Conservation (phyloP, 2,797 vertebrate genomes). For the Balearica regulorum region DNA sequence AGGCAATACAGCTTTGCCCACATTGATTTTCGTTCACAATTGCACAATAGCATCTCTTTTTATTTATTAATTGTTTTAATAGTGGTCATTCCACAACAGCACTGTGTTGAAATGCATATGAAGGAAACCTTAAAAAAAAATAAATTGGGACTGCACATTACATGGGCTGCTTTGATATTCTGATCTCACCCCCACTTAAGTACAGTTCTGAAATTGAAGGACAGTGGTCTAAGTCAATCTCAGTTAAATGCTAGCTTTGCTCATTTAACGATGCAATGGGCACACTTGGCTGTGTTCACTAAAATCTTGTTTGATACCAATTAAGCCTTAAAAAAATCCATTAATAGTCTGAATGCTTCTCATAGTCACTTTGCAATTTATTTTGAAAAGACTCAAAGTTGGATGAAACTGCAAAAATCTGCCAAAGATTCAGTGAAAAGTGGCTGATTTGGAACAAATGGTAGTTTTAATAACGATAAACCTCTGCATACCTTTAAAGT, state of each 20-base stretch:
- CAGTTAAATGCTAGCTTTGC: slow-evolving; percentile 43
- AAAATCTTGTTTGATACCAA: slow-evolving; percentile 65
- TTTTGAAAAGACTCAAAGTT: slow-evolving; percentile 43
- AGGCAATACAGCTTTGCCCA: background rate
- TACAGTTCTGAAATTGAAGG: slow-evolving; percentile 49
- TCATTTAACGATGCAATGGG: slow-evolving; percentile 40
- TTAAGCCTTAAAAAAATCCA: slow-evolving; percentile 53
- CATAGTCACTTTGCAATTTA: slow-evolving; percentile 40
- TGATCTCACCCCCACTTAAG: slow-evolving; percentile 49
- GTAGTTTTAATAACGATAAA: slow-evolving; percentile 35
- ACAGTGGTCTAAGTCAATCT: slow-evolving; percentile 50
- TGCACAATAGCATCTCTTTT: background rate
- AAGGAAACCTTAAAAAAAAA: background rate
- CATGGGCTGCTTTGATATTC: slow-evolving; percentile 52
- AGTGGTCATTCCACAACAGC: background rate
- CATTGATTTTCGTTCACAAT: background rate
- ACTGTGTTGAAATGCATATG: background rate
- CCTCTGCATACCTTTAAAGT: background rate
- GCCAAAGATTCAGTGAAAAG: slow-evolving; percentile 2
- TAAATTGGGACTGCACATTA: background rate
- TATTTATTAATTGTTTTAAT: slow-evolving; percentile 5
- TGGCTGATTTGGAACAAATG: slow-evolving; percentile 23
- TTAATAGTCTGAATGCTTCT: slow-evolving; percentile 43
- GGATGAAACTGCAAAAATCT: slow-evolving; percentile 23
- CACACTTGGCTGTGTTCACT: slow-evolving; percentile 44